Base-by-base conservation (phyloP, 2,888 invertebrate species). In the Leptinotarsa juncta region DNA sequence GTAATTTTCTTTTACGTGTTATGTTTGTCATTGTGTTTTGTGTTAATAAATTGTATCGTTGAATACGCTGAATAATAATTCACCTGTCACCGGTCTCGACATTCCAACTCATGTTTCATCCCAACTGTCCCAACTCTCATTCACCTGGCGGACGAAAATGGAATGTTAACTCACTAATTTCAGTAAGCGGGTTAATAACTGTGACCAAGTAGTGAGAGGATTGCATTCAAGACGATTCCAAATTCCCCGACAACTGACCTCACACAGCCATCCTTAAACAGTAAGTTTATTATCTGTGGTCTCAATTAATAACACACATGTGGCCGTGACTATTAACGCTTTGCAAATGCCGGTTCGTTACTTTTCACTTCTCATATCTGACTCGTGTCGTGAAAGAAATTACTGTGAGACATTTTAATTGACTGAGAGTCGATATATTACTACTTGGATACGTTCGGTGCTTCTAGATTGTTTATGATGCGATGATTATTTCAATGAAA, bases 221-320 rank as follows among this genome's bases (percentile, higher is more conserved):
- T 7, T 62, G 62, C 62, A 62, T 62, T 62, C 62, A 62, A 62
- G 32, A 62, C 62, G n/a, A 42, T 32, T 62, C 42, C 42, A 18
- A 62, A 62, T 62, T 62, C 62, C 62, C 32, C 62, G 42, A 62
- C 62, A 16, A 42, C 62, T 62, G 62, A 62, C 62, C 62, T 42
- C 62, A 62, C 62, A n/a, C 62, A 62, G 62, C 3, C 62, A 62
- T 62, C 62, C 62, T 62, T 42, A 62, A 32, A 69, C 69, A 69
- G 57, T 48, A 20, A 60, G 57, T 69, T 69, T 57, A 69, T 69
- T 69, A 69, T 69, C 48, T 49, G 57, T 49, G 16, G 57, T 42
- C 57, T 42, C 69, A 69, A 69, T 69, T 69, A 69, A 57, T 55
- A 69, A 69, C 69, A 69, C 69, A 69, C 69, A 69, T 69, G 57